These are phyloP conservation scores for Gandaritis pyraliata DNA, from an alignment of 2,888 invertebrate genomes.

Conservation along the genomic window DNA sequence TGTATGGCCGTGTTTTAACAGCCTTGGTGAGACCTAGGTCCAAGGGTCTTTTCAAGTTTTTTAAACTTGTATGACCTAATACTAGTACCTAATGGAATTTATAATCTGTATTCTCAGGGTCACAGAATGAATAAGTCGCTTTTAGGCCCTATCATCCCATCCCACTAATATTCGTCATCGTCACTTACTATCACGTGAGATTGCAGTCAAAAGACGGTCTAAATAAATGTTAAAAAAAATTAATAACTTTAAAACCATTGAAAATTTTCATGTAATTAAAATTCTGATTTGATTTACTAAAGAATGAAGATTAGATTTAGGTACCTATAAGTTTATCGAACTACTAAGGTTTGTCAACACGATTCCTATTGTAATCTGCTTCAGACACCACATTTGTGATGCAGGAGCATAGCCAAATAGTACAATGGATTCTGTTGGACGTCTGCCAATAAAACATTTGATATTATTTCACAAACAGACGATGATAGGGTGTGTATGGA, in stretches of 20 bases:
- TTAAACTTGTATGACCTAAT: neutral
- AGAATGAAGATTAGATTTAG: no score
- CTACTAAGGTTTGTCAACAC: neutral
- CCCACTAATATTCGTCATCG: no score
- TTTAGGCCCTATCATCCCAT: no score
- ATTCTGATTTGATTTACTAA: no score
- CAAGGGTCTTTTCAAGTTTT: neutral
- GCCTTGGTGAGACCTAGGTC: conserved; percentile 25
- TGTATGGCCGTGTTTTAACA: conserved; percentile 34
- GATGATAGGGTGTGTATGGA: neutral
- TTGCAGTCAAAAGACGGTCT: no score
- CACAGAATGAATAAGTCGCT: no score
- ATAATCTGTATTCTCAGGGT: no score
- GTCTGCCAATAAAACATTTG: conserved; percentile 46
- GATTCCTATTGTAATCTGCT: neutral
- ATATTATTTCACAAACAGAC: conserved; percentile 20
- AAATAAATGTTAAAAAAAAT: no score
- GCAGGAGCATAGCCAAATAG: conserved; percentile 52
- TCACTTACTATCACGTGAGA: no score
- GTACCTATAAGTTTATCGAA: neutral
- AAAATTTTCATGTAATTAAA: no score
- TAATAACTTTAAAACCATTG: no score
- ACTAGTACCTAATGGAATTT: no score
- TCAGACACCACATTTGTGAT: conserved; percentile 11
- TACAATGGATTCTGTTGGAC: conserved; percentile 53